These are phyloP conservation scores for Cyrtodaria siliqua DNA, from an alignment of 2,888 invertebrate genomes.

Conservation along the genomic window DNA sequence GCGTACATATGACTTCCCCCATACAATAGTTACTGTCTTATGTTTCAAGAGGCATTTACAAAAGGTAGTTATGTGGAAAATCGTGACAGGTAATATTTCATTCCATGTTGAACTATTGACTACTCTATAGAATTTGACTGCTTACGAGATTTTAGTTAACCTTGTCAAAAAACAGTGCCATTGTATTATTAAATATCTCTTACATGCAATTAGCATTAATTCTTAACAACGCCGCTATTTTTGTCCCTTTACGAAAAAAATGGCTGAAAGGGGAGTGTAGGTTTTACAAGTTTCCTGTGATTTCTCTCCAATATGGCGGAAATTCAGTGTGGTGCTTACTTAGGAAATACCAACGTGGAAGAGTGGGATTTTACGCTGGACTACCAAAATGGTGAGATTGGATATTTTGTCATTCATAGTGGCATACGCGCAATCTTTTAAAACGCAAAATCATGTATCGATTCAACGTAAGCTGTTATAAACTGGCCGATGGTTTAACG, in stretches of 20 bases:
- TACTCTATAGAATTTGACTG: conserved; percentile 32
- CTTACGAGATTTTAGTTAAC: conserved; percentile 31
- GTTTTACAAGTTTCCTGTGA: not conserved
- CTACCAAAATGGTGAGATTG: conserved; percentile 40
- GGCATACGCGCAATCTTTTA: too few relatives aligned
- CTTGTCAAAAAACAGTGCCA: conserved; percentile 41
- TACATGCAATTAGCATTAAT: conserved; percentile 54
- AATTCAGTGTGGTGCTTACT: conserved; percentile 26
- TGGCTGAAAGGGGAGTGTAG: conserved; percentile 33
- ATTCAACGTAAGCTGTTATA: too few relatives aligned
- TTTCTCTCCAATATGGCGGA: conserved; percentile 27
- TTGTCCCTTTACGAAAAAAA: conserved; percentile 12
- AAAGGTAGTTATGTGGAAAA: conserved; percentile 58
- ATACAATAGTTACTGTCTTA: conserved; percentile 47
- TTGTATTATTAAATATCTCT: conserved; percentile 46
- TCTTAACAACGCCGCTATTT: conserved; percentile 14
- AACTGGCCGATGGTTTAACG: too few relatives aligned
- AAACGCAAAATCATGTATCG: too few relatives aligned
- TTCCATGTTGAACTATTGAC: conserved; percentile 54
- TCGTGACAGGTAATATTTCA: conserved; percentile 62
- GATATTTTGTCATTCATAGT: too few relatives aligned
- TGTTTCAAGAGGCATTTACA: conserved; percentile 54
- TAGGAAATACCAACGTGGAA: conserved; percentile 17
- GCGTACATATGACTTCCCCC: conserved; percentile 47
- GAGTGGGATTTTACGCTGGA: conserved; percentile 50